Percentiles rank a stretch among this genome's conserved stretches.
Conservation (phyloP, 2,888 invertebrate genomes). For the Girardia tigrina region DNA sequence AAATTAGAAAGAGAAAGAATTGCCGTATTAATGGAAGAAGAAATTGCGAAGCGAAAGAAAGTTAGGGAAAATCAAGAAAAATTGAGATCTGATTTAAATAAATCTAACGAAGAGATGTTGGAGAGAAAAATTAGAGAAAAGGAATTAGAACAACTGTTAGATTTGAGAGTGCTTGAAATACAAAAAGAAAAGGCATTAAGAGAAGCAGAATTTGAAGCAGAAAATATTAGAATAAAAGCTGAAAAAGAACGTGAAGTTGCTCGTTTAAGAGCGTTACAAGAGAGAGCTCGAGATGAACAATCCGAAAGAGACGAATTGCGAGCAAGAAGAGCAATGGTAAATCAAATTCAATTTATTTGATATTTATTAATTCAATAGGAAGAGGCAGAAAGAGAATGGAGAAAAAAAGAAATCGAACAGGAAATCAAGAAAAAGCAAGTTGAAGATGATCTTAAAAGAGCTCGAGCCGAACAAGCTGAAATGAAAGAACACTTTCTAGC, state of each 20-base stretch:
- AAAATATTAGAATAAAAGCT: conserved; percentile 43
- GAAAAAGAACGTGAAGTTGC: conserved; percentile 50
- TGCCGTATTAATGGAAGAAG: conserved; percentile 49
- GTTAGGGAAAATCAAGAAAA: conserved; percentile 43
- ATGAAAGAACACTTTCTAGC: conserved; percentile 50
- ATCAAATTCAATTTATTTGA: background rate
- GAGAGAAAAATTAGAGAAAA: conserved; percentile 43
- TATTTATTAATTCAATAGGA: conserved; percentile 40
- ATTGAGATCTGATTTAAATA: conserved; percentile 44
- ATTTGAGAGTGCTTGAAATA: conserved; percentile 48
- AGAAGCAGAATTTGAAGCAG: conserved; percentile 36
- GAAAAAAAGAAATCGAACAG: conserved; percentile 47
- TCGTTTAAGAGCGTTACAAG: conserved; percentile 46
- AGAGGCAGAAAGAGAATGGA: conserved; percentile 50
- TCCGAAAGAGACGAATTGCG: conserved; percentile 48
- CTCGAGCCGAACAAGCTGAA: conserved; percentile 46
- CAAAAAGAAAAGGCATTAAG: conserved; percentile 48
- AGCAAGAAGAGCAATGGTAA: conserved; percentile 44
- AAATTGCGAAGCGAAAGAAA: conserved; percentile 42
- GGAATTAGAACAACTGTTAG: conserved; percentile 46
- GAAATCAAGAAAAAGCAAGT: conserved; percentile 45
- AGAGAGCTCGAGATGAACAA: conserved; percentile 48
- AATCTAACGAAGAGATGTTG: conserved; percentile 46
- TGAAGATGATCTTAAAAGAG: conserved; percentile 46
- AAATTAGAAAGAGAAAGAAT: conserved; percentile 48